Conservation (phyloP, 2,888 invertebrate genomes). For the Andrena bucephala region DNA sequence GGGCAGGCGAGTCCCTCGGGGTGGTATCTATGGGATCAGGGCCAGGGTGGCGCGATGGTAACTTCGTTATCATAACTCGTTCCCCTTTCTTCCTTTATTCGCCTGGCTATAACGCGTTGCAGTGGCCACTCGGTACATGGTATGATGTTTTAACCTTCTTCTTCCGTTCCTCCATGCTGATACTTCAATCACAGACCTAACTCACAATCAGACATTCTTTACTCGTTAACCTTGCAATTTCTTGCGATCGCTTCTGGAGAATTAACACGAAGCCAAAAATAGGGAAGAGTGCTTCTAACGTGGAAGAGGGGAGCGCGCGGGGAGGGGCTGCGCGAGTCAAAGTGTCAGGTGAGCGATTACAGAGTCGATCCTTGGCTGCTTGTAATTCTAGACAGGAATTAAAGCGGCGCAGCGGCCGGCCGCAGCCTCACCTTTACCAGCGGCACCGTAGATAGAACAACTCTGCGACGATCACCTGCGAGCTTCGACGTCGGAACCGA, state of each 20-base stretch:
- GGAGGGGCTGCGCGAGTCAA: slow-evolving; percentile 20
- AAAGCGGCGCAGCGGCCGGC: slow-evolving; percentile 57
- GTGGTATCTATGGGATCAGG: slow-evolving; percentile 64
- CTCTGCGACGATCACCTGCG: slow-evolving; percentile 43
- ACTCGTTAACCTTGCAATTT: no score
- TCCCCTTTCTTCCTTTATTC: not conserved
- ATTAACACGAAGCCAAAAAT: not conserved
- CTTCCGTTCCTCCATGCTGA: no score
- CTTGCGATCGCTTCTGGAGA: no score
- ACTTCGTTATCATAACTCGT: slow-evolving; percentile 68
- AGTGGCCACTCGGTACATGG: not conserved
- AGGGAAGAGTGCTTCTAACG: slow-evolving; percentile 3
- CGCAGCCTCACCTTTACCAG: slow-evolving; percentile 57
- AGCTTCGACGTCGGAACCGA: slow-evolving; percentile 36
- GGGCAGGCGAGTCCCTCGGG: slow-evolving; percentile 50
- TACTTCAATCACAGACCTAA: no score
- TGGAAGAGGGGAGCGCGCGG: not conserved
- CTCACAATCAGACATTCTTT: no score
- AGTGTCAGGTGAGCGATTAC: slow-evolving; percentile 65
- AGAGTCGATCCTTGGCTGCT: slow-evolving; percentile 65
- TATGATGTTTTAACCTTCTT: no score
- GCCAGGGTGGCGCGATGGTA: slow-evolving; percentile 69
- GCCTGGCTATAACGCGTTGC: slow-evolving; percentile 29
- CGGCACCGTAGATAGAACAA: slow-evolving; percentile 63
- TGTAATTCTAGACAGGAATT: slow-evolving; percentile 71